Percentiles rank a stretch among this genome's conserved stretches.
phyloP scores from a whole-genome alignment of 2,113 vertebrate genomes.

The Glaucidium brasilianum region DNA sequence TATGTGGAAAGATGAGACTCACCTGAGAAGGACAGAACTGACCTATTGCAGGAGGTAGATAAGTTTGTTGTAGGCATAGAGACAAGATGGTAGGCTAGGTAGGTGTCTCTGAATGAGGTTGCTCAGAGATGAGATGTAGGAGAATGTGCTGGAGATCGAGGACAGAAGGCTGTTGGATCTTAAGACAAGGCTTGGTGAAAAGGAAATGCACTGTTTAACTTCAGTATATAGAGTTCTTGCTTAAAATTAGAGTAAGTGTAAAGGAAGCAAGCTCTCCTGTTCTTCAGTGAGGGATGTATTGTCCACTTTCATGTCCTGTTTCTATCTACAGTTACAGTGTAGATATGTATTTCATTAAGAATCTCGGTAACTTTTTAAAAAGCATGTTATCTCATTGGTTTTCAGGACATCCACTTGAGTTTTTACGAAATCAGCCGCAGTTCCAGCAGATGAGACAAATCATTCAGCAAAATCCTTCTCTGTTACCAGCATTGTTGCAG shows the following conservation, averaged over 20 bases:
- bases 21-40: not conserved
- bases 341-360: not conserved
- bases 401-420: slow-evolving; percentile 90
- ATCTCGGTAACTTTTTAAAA: not conserved
- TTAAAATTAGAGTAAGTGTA: not conserved
- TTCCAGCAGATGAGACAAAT: slow-evolving; percentile 97
- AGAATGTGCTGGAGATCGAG: not conserved
- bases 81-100: not conserved
- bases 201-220: not conserved
- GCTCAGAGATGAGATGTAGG: not conserved
- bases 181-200: not conserved
- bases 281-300: not conserved
- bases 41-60: not conserved
- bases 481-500: slow-evolving; percentile 91
- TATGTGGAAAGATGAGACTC: not conserved
- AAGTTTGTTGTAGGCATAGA: not conserved
- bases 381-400: not conserved
- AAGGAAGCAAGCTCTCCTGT: not conserved
- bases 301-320: not conserved
- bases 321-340: not conserved
- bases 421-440: slow-evolving; percentile 93
- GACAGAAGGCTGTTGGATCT: not conserved
- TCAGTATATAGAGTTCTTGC: not conserved
- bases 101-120: not conserved
- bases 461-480: slow-evolving; percentile 94